These are phyloP conservation scores for Bubo bubo DNA, from an alignment of 2,113 vertebrate genomes.

Conservation along the genomic window DNA sequence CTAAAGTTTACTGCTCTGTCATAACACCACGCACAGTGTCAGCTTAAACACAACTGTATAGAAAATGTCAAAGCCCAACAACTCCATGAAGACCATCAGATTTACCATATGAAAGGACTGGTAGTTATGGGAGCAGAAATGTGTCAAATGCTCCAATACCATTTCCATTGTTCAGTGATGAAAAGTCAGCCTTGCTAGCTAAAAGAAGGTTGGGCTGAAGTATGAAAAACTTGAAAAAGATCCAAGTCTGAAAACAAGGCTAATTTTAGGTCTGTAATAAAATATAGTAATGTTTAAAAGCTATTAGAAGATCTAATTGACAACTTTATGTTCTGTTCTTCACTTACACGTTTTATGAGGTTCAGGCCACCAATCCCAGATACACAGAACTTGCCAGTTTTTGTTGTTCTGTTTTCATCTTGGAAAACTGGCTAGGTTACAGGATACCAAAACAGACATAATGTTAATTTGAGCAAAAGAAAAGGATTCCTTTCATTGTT, in stretches of 20 bases:
- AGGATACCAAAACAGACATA: background rate
- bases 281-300: constrained; percentile 18
- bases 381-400: background rate
- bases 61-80: background rate
- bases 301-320: constrained; percentile 44
- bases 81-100: background rate
- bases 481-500: background rate
- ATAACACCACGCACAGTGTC: background rate
- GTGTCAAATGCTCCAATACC: background rate
- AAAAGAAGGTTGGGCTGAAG: background rate
- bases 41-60: background rate
- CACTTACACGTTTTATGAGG: background rate
- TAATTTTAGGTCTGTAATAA: constrained; percentile 55
- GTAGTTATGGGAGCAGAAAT: background rate
- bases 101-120: background rate
- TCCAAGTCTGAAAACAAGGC: constrained; percentile 8
- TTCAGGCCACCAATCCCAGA: background rate
- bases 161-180: background rate
- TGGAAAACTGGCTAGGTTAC: background rate
- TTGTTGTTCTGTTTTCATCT: constrained; percentile 11
- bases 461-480: background rate
- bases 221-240: background rate
- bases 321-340: constrained; percentile 31
- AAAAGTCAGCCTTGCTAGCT: background rate
- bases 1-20: background rate